Evolutionary conservation across 2,888 invertebrate genomes (phyloP).

Genomic region (Tinea semifulvella): DNA sequence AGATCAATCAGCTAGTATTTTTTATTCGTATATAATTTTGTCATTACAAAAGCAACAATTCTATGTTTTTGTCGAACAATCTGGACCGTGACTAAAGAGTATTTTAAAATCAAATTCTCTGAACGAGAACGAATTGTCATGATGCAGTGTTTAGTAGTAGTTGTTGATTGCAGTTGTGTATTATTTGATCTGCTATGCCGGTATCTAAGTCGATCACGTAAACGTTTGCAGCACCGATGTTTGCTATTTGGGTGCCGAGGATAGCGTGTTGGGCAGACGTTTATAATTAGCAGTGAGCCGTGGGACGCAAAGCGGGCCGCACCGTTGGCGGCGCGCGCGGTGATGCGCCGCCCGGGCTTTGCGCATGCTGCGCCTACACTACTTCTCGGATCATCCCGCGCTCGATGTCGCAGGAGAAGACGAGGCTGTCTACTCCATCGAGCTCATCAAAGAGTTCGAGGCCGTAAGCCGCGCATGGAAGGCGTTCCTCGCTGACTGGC

Average conservation of each 20-base stretch:
- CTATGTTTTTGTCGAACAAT: too few relatives aligned
- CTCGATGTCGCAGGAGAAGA: slow-evolving; percentile 69
- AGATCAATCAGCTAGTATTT: too few relatives aligned
- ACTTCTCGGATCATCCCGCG: slow-evolving; percentile 82
- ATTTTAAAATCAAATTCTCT: too few relatives aligned
- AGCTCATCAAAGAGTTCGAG: slow-evolving; percentile 89
- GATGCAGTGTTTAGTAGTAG: too few relatives aligned
- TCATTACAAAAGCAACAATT: too few relatives aligned
- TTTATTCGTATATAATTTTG: too few relatives aligned
- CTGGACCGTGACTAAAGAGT: too few relatives aligned
- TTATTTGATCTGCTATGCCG: not conserved
- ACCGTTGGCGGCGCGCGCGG: slow-evolving; percentile 41
- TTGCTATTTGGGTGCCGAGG: slow-evolving; percentile 18
- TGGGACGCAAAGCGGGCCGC: slow-evolving; percentile 61
- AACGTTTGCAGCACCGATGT: slow-evolving; percentile 1
- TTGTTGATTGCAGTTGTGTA: too few relatives aligned
- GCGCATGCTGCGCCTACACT: slow-evolving; percentile 84
- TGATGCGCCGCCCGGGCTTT: slow-evolving; percentile 56
- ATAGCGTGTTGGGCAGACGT: slow-evolving; percentile 27
- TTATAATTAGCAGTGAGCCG: slow-evolving; percentile 63
- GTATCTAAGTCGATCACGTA: slow-evolving; percentile 7
- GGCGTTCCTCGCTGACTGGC: slow-evolving; percentile 76
- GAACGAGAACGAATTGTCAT: too few relatives aligned
- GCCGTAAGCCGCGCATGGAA: slow-evolving; percentile 80
- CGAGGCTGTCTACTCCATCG: slow-evolving; percentile 77